Evolutionary conservation across 2,888 invertebrate genomes (phyloP).

Genomic region (Amblyjoppa proteus): DNA sequence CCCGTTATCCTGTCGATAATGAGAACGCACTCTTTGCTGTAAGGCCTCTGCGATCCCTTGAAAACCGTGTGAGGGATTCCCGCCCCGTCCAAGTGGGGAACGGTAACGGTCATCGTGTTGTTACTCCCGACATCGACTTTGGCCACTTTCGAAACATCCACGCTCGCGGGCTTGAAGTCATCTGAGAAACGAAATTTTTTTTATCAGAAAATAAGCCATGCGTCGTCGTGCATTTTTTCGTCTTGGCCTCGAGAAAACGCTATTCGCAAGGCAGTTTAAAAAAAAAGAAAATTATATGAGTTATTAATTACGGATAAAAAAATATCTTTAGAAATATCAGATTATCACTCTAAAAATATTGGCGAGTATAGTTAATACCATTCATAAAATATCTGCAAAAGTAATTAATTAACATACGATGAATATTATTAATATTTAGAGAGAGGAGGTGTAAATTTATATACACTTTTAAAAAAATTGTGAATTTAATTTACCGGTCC

Average conservation of each 20-base stretch:
- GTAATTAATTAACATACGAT: too few species aligned
- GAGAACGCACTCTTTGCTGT: constrained; percentile 97
- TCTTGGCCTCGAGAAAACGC: not conserved
- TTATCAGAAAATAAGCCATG: not conserved
- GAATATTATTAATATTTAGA: too few species aligned
- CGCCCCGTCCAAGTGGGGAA: constrained; percentile 97
- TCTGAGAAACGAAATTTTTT: constrained; percentile 88
- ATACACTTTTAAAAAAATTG: too few species aligned
- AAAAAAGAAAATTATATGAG: too few species aligned
- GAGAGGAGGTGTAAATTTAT: too few species aligned
- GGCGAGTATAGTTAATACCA: too few species aligned
- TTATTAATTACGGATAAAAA: too few species aligned
- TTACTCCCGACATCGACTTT: constrained; percentile 95
- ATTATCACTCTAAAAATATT: too few species aligned
- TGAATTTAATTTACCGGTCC: too few species aligned
- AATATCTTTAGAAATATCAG: too few species aligned
- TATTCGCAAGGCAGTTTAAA: too few species aligned
- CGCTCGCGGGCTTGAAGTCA: constrained; percentile 99
- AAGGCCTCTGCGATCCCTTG: constrained; percentile 96
- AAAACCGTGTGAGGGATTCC: constrained; percentile 97
- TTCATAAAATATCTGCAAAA: too few species aligned
- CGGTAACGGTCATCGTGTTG: constrained; percentile 96
- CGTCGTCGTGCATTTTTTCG: not conserved
- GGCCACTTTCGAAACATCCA: constrained; percentile 96
- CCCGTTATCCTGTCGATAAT: constrained; percentile 97